Evolutionary conservation across 2,888 invertebrate genomes (phyloP).

Genomic region (Ephialtes manifestator): DNA sequence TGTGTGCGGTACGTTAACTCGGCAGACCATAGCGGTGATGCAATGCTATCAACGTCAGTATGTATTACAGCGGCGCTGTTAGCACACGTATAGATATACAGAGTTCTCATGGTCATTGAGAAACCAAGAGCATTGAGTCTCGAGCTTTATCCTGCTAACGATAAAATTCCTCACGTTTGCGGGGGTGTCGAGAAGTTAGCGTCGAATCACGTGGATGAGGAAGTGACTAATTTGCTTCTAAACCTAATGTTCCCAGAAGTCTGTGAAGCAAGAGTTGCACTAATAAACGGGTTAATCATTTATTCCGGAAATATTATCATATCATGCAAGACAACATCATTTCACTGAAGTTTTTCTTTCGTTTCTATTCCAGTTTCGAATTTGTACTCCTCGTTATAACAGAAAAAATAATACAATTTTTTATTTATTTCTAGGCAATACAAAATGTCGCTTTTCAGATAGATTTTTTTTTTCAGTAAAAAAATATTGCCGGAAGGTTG

Average conservation of each 20-base stretch:
- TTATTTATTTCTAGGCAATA: too few relatives aligned
- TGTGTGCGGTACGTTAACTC: constrained; percentile 18
- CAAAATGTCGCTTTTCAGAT: too few relatives aligned
- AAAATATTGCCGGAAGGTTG: not conserved
- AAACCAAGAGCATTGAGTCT: constrained; percentile 19
- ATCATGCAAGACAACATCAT: not conserved
- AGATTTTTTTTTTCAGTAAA: not conserved
- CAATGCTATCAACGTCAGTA: constrained; percentile 18
- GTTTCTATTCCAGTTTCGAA: not conserved
- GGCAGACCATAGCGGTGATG: constrained; percentile 10
- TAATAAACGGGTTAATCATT: not conserved
- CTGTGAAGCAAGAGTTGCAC: constrained; percentile 6
- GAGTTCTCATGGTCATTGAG: constrained; percentile 37
- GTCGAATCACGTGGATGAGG: constrained; percentile 41
- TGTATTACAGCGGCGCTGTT: constrained; percentile 16
- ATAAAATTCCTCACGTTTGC: constrained; percentile 41
- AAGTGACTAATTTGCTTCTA: constrained; percentile 47
- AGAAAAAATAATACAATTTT: not conserved
- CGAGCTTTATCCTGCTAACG: not conserved
- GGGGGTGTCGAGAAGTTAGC: constrained; percentile 36
- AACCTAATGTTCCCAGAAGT: constrained; percentile 36
- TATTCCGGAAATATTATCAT: not conserved
- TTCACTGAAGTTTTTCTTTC: not conserved
- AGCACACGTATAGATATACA: not conserved
- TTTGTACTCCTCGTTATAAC: not conserved